A percentile compares a stretch with the other conserved stretches of the same genome.
Evolutionary conservation across 2,888 invertebrate species (phyloP).

Genomic region (Agapostemon virescens): DNA sequence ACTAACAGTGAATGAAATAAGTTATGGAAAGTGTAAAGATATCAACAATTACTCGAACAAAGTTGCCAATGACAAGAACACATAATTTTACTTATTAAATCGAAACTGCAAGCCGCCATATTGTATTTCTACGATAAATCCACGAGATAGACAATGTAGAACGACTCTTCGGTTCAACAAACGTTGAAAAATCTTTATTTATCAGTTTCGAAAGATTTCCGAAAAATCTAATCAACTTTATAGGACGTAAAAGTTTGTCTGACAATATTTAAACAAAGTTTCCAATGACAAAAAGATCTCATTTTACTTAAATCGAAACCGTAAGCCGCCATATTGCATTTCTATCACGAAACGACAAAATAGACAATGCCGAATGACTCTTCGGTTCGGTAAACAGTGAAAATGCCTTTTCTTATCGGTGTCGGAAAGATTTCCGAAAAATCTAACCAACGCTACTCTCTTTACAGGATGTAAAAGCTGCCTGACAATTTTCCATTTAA

Average conservation of each 20-base stretch:
- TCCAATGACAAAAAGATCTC: no score
- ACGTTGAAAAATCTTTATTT: background rate
- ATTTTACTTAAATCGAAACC: background rate
- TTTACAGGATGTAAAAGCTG: slow-evolving; percentile 24
- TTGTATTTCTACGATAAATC: background rate
- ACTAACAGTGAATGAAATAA: no score
- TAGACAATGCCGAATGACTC: background rate
- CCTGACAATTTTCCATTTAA: slow-evolving; percentile 29
- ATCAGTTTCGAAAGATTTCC: background rate
- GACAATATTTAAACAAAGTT: no score
- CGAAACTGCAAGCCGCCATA: background rate
- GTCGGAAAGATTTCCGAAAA: background rate
- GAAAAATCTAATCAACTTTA: background rate
- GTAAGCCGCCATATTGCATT: background rate
- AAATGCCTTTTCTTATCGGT: background rate
- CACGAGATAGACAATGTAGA: background rate
- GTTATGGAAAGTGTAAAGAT: no score
- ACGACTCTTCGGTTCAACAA: background rate
- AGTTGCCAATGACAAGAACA: no score
- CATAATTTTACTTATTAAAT: background rate
- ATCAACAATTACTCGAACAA: no score
- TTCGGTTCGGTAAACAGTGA: background rate
- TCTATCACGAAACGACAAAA: background rate
- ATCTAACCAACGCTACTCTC: background rate
- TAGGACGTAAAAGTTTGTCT: no score